Base-by-base conservation (phyloP, 2,797 vertebrate genomes). In the Microcaecilia unicolor region DNA sequence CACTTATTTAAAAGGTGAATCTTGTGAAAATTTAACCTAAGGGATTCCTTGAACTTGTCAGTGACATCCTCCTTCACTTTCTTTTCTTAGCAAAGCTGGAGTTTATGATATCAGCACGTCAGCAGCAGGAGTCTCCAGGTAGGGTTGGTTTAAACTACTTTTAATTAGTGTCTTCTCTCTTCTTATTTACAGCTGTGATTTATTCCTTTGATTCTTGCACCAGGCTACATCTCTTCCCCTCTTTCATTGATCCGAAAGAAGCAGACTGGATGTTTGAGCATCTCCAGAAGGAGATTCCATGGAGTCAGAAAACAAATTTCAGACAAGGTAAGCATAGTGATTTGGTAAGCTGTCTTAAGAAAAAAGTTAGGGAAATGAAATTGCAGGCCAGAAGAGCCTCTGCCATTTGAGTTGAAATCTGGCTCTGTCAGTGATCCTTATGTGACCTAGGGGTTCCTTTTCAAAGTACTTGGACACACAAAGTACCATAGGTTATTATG, bases 261-360 rank as follows among this genome's bases (percentile, higher is more conserved):
- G 92, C 90, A 2, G 84, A 95, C 71, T 89, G 90, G 85, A 81
- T 88, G 55, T 87, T 97, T 68, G 83, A 87, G 49, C 87, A 81
- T 1, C 86, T 99, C 24, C 64, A 87, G 3, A 73, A 56, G 11
- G 90, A 93, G 43, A 55, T 97, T 22, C 92, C 91, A 7, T 99
- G 95, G 95, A 78, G 84, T 28, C 92, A 94, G 72, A 87, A 93
- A 62, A 88, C 83, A 15, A 91, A 92, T 55, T 21, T 78, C 66
- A 81, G 81, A 25, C 71, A 78, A 5, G 75, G 87, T 88, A 32
- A 58, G 45, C 25, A 5, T 14, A 9, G n/a, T n/a, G n/a, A n/a
- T n/a, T n/a, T n/a, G n/a, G n/a, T n/a, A n/a, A n/a, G n/a, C n/a
- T n/a, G n/a, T n/a, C n/a, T n/a, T n/a, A n/a, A n/a, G n/a, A n/a